Evolutionary conservation across 92 coral and sea anemone species (phyloP).

Genomic region (Galaxea fascicularis): DNA sequence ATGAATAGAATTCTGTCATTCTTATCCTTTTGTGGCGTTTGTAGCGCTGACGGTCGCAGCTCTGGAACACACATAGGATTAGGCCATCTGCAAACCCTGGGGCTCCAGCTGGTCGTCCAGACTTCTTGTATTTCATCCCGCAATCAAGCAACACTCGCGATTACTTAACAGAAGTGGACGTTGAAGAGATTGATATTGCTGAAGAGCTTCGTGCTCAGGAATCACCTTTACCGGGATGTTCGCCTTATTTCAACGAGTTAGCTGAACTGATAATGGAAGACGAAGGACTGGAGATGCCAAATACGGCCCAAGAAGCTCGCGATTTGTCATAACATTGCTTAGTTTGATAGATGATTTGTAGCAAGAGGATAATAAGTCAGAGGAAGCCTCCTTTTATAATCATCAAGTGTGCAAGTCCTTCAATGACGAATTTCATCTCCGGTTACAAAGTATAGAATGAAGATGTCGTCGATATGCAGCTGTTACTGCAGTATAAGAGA

Average conservation of each 20-base stretch:
- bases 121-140: constrained; percentile 66
- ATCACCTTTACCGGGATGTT: constrained; percentile 61
- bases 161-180: constrained; percentile 60
- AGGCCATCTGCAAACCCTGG: too few species aligned
- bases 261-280: constrained; percentile 79
- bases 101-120: constrained; percentile 71
- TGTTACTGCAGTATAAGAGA: too few species aligned
- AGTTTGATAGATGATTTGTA: constrained; percentile 33
- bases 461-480: too few species aligned
- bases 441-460: too few species aligned
- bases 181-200: constrained; percentile 72
- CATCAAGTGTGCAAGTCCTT: too few species aligned
- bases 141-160: constrained; percentile 61
- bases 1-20: too few species aligned
- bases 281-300: constrained; percentile 69
- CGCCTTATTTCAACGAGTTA: constrained; percentile 65
- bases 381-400: too few species aligned
- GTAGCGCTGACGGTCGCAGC: too few species aligned
- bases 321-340: constrained; percentile 35
- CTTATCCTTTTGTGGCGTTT: too few species aligned
- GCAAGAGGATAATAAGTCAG: too few species aligned
- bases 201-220: constrained; percentile 58
- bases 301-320: constrained; percentile 56
- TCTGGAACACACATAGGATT: too few species aligned
- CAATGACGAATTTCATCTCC: too few species aligned